Evolutionary conservation across 2,113 vertebrate species (phyloP).

Genomic region (Notarius quadriscutis): DNA sequence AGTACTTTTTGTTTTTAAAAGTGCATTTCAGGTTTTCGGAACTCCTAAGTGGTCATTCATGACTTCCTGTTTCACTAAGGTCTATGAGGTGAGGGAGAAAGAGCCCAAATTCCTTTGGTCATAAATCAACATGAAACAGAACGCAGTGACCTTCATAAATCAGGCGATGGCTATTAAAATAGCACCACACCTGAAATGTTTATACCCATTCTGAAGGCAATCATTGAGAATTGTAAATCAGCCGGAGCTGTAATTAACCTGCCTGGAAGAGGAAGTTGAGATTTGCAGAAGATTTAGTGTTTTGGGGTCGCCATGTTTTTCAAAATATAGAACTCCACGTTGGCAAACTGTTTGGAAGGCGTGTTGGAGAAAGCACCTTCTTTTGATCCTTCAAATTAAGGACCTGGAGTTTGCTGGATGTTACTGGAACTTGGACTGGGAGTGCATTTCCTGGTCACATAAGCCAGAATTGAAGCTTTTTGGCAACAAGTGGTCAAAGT

Average conservation of each 20-base stretch:
- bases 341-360: neutral
- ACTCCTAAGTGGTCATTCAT: neutral
- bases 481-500: neutral
- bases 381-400: neutral
- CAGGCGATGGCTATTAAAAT: neutral
- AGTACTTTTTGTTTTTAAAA: neutral
- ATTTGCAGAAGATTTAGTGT: neutral
- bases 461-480: neutral
- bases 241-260: neutral
- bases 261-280: neutral
- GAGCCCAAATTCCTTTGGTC: neutral
- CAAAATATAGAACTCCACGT: neutral
- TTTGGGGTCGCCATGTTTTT: neutral
- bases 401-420: neutral
- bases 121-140: neutral
- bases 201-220: neutral
- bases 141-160: neutral
- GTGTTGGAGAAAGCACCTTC: neutral
- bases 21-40: neutral
- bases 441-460: neutral
- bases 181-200: neutral
- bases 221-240: neutral
- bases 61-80: neutral
- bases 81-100: neutral
- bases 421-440: neutral